Evolutionary conservation across 2,888 invertebrate genomes (phyloP), one percentile per base, ranked within the genome.

Genomic region (Epistrophe grossulariae): DNA sequence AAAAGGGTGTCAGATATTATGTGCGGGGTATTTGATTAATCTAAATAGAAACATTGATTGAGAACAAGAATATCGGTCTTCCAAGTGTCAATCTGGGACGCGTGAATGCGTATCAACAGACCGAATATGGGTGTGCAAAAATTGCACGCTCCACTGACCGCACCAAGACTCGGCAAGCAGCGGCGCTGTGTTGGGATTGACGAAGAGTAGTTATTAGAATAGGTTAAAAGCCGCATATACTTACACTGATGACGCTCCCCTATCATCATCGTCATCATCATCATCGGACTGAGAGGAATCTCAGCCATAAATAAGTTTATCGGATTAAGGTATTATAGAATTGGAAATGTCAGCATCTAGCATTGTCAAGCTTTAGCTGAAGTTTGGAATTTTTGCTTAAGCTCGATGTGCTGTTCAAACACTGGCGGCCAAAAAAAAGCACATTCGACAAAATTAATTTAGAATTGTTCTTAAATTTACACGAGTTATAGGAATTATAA

Each of bases 51-150:
- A 84, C 84, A 88, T 66, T 76, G 87, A 79, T 76, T 79, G 85
- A 87, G 85, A 87, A 79, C 83, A 83, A 83, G 87, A 87, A 83
- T 78, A 79, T 87, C 71, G 79, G 60, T 87, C 79, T 87, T 87
- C 83, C 50, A 83, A 68, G 74, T 87, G 87, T 83, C 87, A 87
- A 87, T 87, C 83, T 79, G 74, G 79, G 52, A 87, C 83, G 87
- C 87, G 87, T 83, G 87, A 87, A 68, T 79, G 87, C 87, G 79
- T 83, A 83, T 79, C 87, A 87, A 87, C 83, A 79, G 66, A 79
- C 79, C 66, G 72, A 83, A 79, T 83, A 87, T 87, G 87, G 87
- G 87, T 87, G 87, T 87, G 87, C 87, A 87, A 87, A 87, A 83
- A 71, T 83, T 87, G 83, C 66, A 83, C 83, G 71, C 57, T 87